These are phyloP conservation scores for Tenualosa thibaudeaui DNA, from an alignment of 2,797 vertebrate genomes.

Conservation along the genomic window DNA sequence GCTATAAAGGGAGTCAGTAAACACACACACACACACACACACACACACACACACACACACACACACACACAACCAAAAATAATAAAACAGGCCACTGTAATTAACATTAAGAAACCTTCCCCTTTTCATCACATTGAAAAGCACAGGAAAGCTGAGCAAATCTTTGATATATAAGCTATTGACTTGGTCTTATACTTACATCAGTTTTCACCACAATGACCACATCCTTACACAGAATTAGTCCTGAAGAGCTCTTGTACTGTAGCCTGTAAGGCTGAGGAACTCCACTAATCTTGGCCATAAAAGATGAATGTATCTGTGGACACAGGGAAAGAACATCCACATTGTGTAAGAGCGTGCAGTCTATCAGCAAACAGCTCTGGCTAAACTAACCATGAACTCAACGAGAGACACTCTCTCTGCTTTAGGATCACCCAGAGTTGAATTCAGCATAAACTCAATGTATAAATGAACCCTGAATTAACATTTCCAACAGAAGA, in stretches of 20 bases:
- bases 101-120: neutral
- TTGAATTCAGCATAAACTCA: neutral
- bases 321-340: neutral
- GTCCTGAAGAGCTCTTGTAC: neutral
- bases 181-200: neutral
- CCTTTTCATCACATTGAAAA: neutral
- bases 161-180: neutral
- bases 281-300: neutral
- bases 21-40: constrained; percentile 41
- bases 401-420: neutral
- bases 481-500: neutral
- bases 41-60: constrained; percentile 46
- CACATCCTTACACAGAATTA: neutral
- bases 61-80: neutral
- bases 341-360: neutral
- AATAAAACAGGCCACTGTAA: neutral
- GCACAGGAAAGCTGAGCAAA: neutral
- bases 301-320: neutral
- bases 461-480: constrained; percentile 16
- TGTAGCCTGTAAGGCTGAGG: neutral
- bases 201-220: neutral
- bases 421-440: neutral
- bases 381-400: constrained; percentile 15
- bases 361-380: neutral
- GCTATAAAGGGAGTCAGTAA: constrained; percentile 48